A percentile compares a stretch with the other conserved stretches of the same genome.
Evolutionary conservation across 2,113 vertebrate genomes (phyloP).

Genomic region (Siniperca chuatsi): DNA sequence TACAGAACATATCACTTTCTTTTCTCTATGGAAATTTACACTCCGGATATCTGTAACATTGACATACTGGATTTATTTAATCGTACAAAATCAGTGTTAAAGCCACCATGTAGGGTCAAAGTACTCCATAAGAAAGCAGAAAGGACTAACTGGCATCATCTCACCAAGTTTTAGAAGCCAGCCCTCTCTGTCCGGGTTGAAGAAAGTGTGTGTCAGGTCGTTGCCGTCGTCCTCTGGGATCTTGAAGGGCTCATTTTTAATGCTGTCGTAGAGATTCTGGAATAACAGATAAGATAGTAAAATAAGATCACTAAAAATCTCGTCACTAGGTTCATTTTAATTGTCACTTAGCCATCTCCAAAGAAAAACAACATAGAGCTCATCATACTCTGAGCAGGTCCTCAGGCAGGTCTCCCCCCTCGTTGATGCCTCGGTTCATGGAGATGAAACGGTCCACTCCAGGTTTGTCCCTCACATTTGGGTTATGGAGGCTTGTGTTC

Average conservation of each 20-base stretch:
- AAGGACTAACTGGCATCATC: slow-evolving; percentile 12
- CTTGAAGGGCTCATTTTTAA: slow-evolving; percentile 94
- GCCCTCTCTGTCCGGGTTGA: slow-evolving; percentile 93
- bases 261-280: slow-evolving; percentile 93
- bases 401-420: slow-evolving; percentile 92
- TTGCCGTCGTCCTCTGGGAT: slow-evolving; percentile 96
- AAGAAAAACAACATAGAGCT: neutral
- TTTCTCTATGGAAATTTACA: neutral
- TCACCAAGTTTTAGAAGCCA: slow-evolving; percentile 95
- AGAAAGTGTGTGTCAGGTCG: slow-evolving; percentile 94
- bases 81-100: neutral
- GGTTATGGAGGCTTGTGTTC: slow-evolving; percentile 95
- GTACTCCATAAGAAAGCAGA: neutral
- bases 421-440: slow-evolving; percentile 95
- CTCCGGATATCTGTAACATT: slow-evolving; percentile 2
- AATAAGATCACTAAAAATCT: neutral
- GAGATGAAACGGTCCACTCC: slow-evolving; percentile 91
- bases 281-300: neutral
- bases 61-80: neutral
- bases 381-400: slow-evolving; percentile 89
- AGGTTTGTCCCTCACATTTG: slow-evolving; percentile 92
- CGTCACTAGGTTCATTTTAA: neutral
- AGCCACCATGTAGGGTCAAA: neutral
- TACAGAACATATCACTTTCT: neutral
- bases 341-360: neutral